Percentiles rank a stretch among this genome's conserved stretches.
Conservation (phyloP, 2,113 vertebrate species). For the Oryzias woworae region DNA sequence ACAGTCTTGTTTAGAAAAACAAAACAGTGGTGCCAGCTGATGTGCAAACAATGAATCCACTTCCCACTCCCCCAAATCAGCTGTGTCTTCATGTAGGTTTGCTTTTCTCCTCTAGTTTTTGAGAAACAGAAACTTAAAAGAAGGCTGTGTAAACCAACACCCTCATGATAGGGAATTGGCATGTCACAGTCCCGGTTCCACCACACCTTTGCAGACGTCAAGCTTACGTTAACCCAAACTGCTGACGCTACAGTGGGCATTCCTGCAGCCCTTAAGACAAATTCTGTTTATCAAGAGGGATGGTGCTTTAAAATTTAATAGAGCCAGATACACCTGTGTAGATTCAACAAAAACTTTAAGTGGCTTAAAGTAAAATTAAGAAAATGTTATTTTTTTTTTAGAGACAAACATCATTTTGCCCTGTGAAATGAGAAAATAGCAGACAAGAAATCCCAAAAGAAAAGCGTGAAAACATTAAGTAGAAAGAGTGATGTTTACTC, state of each 20-base stretch:
- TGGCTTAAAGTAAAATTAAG: background rate
- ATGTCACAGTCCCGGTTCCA: slow-evolving; percentile 34
- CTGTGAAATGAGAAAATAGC: background rate
- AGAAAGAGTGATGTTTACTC: too few species aligned
- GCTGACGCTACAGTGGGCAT: slow-evolving; percentile 40
- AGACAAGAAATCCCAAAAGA: too few species aligned
- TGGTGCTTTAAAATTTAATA: slow-evolving; percentile 44
- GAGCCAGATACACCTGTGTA: slow-evolving; percentile 26
- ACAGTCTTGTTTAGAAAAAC: background rate
- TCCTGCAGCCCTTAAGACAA: slow-evolving; percentile 37
- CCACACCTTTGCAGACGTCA: slow-evolving; percentile 69
- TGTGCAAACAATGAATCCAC: background rate
- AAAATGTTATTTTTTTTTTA: too few species aligned
- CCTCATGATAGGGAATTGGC: slow-evolving; percentile 34
- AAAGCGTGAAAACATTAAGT: too few species aligned
- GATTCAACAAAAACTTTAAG: background rate
- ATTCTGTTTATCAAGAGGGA: slow-evolving; percentile 75
- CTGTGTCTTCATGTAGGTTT: slow-evolving; percentile 47
- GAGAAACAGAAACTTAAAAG: slow-evolving; percentile 70
- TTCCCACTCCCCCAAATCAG: slow-evolving; percentile 39
- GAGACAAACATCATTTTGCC: background rate
- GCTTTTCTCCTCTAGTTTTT: slow-evolving; percentile 38
- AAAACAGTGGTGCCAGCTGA: background rate
- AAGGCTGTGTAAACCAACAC: slow-evolving; percentile 52
- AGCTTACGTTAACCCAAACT: slow-evolving; percentile 22